Evolutionary conservation across 2,888 invertebrate genomes (phyloP).

Genomic region (Reticulitermes lucifugus): DNA sequence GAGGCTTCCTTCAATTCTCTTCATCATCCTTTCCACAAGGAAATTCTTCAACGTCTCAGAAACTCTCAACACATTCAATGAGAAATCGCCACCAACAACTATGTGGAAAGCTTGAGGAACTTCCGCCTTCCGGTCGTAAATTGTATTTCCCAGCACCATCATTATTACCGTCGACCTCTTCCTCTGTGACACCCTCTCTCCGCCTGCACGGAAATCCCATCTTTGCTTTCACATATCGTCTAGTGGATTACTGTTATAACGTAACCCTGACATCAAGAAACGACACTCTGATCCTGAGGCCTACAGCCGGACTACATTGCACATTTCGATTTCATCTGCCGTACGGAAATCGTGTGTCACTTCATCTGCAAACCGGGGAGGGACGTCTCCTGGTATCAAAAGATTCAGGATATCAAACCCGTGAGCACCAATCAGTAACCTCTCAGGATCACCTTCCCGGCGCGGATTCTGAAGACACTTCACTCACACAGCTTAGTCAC

Average conservation of each 20-base stretch:
- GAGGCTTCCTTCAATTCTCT: conserved; percentile 70
- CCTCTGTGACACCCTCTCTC: conserved; percentile 57
- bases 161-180: neutral
- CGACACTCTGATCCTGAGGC: conserved; percentile 75
- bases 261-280: conserved; percentile 73
- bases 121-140: conserved; percentile 69
- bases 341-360: conserved; percentile 76
- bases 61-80: neutral
- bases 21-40: conserved; percentile 60
- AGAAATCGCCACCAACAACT: conserved; percentile 58
- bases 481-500: conserved; percentile 15
- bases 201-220: conserved; percentile 73
- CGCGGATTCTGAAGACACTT: neutral
- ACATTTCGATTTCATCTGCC: conserved; percentile 78
- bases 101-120: conserved; percentile 80
- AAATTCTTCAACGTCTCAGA: conserved; percentile 42
- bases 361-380: conserved; percentile 70
- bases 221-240: conserved; percentile 74
- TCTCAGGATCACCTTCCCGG: neutral
- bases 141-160: conserved; percentile 70
- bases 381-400: neutral
- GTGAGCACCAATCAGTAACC: neutral
- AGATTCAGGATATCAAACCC: neutral
- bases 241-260: conserved; percentile 80
- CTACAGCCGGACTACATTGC: conserved; percentile 71